phyloP scores from a whole-genome alignment of 2,113 vertebrate species.

The Galbula dea region DNA sequence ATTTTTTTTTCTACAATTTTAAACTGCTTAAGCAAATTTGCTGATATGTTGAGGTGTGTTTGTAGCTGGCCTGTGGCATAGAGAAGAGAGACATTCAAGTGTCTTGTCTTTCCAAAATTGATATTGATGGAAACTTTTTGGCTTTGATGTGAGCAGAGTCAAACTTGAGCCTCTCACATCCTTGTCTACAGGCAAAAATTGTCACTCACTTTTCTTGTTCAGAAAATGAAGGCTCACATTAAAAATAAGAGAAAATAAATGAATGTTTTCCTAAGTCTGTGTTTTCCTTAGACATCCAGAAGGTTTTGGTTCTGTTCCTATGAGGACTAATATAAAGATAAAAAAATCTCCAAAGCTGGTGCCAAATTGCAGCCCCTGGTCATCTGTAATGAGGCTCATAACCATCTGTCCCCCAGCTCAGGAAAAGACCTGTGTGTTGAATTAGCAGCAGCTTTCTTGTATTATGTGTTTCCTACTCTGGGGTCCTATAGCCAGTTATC shows the following conservation, averaged over 20 bases:
- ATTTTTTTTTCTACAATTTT: neutral
- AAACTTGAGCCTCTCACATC: neutral
- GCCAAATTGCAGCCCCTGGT: neutral
- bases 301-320: neutral
- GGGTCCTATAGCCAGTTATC: constrained; percentile 45
- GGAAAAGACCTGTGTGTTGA: constrained; percentile 3
- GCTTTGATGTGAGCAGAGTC: neutral
- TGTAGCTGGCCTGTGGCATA: neutral
- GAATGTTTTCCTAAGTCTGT: neutral
- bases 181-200: neutral
- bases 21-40: neutral
- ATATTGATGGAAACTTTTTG: neutral
- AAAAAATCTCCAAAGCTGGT: neutral
- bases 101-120: neutral
- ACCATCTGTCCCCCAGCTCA: neutral
- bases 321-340: neutral
- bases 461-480: constrained; percentile 28
- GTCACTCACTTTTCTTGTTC: neutral
- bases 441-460: constrained; percentile 22
- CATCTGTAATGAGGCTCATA: neutral
- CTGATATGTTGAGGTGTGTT: neutral
- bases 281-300: neutral
- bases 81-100: neutral
- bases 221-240: neutral
- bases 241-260: neutral